Evolutionary conservation across 2,888 invertebrate species (phyloP), one percentile per base, ranked within the genome.

Genomic region (Lordiphosa andalusiaca): DNA sequence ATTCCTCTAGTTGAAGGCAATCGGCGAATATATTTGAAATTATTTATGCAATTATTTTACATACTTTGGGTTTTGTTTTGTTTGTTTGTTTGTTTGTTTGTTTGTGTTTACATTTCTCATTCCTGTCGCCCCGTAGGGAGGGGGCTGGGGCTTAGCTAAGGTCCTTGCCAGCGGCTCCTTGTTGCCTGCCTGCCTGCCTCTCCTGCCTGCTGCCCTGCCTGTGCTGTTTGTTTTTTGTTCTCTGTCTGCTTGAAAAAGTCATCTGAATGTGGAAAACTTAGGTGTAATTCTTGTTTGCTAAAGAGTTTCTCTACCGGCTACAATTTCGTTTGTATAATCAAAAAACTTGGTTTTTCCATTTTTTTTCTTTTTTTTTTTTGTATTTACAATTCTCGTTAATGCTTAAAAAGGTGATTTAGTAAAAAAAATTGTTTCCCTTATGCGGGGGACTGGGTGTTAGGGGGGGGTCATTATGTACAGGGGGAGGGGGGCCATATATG

Each of bases 1-100:
- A 88, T 88, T 88, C 89, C 88, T 89, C 88, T 88, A 88, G 85
- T 89, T 89, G 89, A 88, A 88, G 88, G 88, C 88, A 88, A 88
- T 89, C 88, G 88, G 88, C 88, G 88, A 88, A 88, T 88, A 84
- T 88, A 86, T 88, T 87, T 87, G 80, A 85, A 86, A 86, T 86
- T 71, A 84, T 87, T 86, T 75, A 73, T 85, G 86, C 83, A 83
- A 71, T 84, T 86, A 86, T 76, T 85, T 80, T 86, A 85, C 87
- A 86, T 77, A 80, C 66, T 66, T 73, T 67, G 69, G 7, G 25
- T 61, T 61, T 59, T 60, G 6, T 10, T 19, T 39, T 41, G 41
- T 25, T 25, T 25, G 44, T 7, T 42, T 35, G 51, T 37, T 37
- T 83, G 85, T 35, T 84, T 86, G 80, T 84, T 81, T 86, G 16